Conservation (phyloP, 2,113 vertebrate genomes). For the Motacilla alba region DNA sequence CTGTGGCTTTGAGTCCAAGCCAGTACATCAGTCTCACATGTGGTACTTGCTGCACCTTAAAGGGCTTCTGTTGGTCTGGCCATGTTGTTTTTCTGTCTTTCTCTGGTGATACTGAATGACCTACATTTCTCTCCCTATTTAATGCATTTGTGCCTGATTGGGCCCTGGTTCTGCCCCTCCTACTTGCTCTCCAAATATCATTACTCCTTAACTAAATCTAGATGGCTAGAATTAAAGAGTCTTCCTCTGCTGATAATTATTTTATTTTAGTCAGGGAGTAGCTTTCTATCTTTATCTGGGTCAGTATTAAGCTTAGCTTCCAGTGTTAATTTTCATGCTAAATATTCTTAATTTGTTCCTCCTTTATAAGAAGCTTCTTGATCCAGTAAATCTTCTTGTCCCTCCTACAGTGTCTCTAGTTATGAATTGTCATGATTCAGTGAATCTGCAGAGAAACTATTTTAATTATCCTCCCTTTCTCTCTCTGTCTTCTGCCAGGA, state of each 20-base stretch:
- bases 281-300: conserved; percentile 23
- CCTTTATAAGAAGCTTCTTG: conserved; percentile 20
- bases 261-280: conserved; percentile 27
- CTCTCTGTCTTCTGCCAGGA: background rate
- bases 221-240: background rate
- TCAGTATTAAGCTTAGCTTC: conserved; percentile 49
- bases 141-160: background rate
- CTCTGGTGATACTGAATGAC: background rate
- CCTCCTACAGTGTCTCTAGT: conserved; percentile 17
- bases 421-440: conserved; percentile 36
- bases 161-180: background rate
- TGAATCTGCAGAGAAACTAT: conserved; percentile 35
- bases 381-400: conserved; percentile 48
- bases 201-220: conserved; percentile 6
- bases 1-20: background rate
- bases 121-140: background rate
- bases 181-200: background rate
- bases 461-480: conserved; percentile 29
- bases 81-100: background rate
- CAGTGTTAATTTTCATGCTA: conserved; percentile 23
- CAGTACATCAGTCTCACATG: background rate
- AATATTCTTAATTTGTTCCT: conserved; percentile 52
- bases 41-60: accelerated
- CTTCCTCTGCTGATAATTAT: background rate
- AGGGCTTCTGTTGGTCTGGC: background rate